These are phyloP conservation scores for Watsonalla binaria DNA, from an alignment of 2,888 invertebrate species.

Conservation along the genomic window DNA sequence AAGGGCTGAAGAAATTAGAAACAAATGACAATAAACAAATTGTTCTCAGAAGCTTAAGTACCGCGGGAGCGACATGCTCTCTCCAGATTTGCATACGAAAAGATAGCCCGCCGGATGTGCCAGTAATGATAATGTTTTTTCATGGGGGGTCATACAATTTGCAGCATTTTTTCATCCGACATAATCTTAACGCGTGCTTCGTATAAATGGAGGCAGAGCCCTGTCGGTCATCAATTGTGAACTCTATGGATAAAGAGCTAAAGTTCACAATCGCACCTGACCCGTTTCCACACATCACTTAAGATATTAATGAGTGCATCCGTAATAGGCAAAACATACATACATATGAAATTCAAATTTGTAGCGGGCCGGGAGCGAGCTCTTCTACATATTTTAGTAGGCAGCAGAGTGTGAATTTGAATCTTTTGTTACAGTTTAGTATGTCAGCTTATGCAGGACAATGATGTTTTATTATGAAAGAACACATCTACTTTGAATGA, in stretches of 20 bases:
- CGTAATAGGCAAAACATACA: constrained; percentile 78
- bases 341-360: constrained; percentile 79
- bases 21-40: constrained; percentile 18
- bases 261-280: constrained; percentile 44
- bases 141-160: constrained; percentile 72
- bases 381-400: constrained; percentile 77
- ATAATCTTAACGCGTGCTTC: constrained; percentile 67
- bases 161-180: constrained; percentile 72
- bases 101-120: constrained; percentile 51
- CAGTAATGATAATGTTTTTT: constrained; percentile 71
- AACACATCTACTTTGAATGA: constrained; percentile 15
- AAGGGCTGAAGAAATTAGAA: constrained; percentile 3
- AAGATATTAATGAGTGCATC: constrained; percentile 79
- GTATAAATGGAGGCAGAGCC: constrained; percentile 49
- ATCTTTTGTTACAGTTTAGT: constrained; percentile 76
- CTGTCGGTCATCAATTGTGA: constrained; percentile 17
- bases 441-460: constrained; percentile 56
- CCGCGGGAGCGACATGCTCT: constrained; percentile 28
- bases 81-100: constrained; percentile 70
- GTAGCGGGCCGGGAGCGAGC: constrained; percentile 71
- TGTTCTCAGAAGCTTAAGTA: constrained; percentile 19
- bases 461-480: constrained; percentile 52
- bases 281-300: constrained; percentile 67
- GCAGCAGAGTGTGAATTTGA: constrained; percentile 78
- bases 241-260: constrained; percentile 28